Conservation (phyloP, 2,888 invertebrate species). For the Apomyelois bistriatella region DNA sequence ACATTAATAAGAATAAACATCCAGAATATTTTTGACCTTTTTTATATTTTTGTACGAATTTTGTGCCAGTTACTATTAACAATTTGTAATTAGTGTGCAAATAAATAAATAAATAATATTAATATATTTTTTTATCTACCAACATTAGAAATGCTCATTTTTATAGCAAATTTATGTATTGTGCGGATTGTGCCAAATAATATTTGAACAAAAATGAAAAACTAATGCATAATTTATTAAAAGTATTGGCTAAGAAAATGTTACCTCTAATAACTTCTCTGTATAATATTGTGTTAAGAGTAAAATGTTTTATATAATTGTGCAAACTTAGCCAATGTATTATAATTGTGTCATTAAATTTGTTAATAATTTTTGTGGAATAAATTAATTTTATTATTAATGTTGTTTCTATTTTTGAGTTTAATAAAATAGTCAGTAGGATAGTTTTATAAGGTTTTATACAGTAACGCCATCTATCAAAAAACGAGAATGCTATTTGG, state of each 20-base stretch:
- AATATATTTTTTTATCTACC: constrained; percentile 19
- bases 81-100: constrained; percentile 26
- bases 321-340: constrained; percentile 49
- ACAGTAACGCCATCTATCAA: background rate
- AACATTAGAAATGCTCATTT: constrained; percentile 53
- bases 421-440: background rate
- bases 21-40: constrained; percentile 12
- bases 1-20: background rate
- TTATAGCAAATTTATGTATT: constrained; percentile 31
- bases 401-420: constrained; percentile 11
- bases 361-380: constrained; percentile 62
- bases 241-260: constrained; percentile 47
- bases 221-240: constrained; percentile 42
- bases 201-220: constrained; percentile 22
- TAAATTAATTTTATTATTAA: constrained; percentile 61
- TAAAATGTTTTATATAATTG: constrained; percentile 47
- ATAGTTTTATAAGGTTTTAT: background rate
- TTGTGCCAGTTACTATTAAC: constrained; percentile 71
- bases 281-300: constrained; percentile 39
- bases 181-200: constrained; percentile 59
- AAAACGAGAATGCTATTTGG: background rate
- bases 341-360: constrained; percentile 38
- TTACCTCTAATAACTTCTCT: constrained; percentile 55
- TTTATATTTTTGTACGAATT: constrained; percentile 54
- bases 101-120: constrained; percentile 11